Conservation (phyloP, 2,888 invertebrate genomes). For the Axea sp. region DNA sequence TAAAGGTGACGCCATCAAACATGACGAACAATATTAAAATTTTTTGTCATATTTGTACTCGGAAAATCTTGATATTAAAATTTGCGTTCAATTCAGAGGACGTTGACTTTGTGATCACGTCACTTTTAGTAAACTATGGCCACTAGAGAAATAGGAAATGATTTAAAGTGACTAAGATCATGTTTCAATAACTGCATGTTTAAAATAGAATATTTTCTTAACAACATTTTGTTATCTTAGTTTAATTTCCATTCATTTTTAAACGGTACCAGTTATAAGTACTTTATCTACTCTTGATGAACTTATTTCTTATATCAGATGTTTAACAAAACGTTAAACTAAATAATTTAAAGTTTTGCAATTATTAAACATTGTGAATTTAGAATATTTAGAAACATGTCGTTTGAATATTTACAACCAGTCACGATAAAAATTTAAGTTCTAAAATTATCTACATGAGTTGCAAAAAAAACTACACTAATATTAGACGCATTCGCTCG, state of each 20-base stretch:
- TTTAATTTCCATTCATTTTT: no score
- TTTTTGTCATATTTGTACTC: conserved; percentile 25
- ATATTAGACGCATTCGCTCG: conserved; percentile 24
- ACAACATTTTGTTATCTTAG: no score
- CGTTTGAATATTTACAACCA: no score
- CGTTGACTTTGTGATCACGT: conserved; percentile 30
- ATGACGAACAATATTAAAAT: conserved; percentile 1
- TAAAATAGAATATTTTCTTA: no score
- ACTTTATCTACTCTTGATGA: no score
- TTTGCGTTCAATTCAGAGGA: background rate
- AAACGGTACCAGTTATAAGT: no score
- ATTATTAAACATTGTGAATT: no score
- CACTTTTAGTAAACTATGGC: conserved; percentile 54
- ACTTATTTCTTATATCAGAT: no score
- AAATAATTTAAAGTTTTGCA: no score
- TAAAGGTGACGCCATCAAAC: conserved; percentile 43
- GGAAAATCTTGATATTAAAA: background rate
- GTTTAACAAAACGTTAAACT: no score
- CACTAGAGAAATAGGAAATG: conserved; percentile 61
- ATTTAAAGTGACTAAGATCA: conserved; percentile 35
- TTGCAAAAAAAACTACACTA: conserved; percentile 21
- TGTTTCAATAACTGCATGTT: no score
- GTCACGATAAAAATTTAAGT: conserved; percentile 8
- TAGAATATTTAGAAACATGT: no score
- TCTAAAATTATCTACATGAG: conserved; percentile 18